Evolutionary conservation across 2,888 invertebrate species (phyloP), one percentile per base, ranked within the genome.

Genomic region (Acronicta aceris): DNA sequence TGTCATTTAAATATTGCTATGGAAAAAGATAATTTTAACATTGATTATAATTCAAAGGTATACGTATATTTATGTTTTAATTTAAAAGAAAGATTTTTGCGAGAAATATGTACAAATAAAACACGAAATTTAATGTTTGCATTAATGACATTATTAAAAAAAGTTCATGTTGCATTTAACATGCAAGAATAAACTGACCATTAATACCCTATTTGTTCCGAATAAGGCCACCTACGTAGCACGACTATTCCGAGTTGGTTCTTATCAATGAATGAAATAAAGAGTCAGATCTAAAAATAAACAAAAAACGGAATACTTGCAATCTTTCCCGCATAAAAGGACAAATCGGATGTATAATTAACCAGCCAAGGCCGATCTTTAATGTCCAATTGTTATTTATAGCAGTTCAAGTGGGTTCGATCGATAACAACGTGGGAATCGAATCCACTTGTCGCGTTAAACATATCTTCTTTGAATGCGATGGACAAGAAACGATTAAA

Each of bases 351-450:
- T 54, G 54, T 62, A 68, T 60, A 68, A 73, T 72, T 57, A 67
- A 59, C 53, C 61, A 66, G 52, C 59, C 64, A 75, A 78, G 78
- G 75, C 21, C 55, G 52, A 55, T 67, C 52, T 57, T 59, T 53
- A 71, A 68, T 63, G 65, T 45, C 41, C 58, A 46, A 63, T 58
- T 41, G 41, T 69, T 78, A 75, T 76, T 76, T 75, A 76, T 78
- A 78, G 69, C 60, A 52, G 51, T 76, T 67, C 65, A 75, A 76
- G 78, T 72, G 73, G 63, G 40, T 45, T 33, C 59, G 67, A 77
- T 82, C 78, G 76, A 78, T 73, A 74, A 66, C 62, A 65, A 70
- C 78, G 81, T 81, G 81, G 79, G 81, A 81, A 82, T 66, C 65
- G 54, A 71, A 59, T 61, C 65, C 79, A 78, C 70, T 74, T 76